A percentile compares a stretch with the other conserved stretches of the same genome.
Conservation (phyloP, 2,797 vertebrate species). For the Pseudomugil gertrudae region DNA sequence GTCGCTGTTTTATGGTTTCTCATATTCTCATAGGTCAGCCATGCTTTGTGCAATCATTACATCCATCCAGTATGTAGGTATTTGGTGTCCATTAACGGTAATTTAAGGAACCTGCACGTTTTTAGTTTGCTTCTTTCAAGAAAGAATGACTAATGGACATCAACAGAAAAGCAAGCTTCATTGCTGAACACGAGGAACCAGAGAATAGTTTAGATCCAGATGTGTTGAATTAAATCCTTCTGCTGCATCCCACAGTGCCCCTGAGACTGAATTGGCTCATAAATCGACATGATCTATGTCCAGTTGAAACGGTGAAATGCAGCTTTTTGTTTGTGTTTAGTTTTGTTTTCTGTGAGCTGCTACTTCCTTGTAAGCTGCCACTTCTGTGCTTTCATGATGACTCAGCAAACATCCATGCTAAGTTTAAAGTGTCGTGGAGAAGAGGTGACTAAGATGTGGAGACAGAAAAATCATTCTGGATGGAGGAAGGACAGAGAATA, state of each 20-base stretch:
- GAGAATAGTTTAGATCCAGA: slow-evolving; percentile 58
- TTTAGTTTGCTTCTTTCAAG: slow-evolving; percentile 3
- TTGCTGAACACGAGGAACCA: slow-evolving; percentile 31
- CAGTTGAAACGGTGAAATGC: slow-evolving; percentile 47
- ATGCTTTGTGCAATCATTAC: slow-evolving; percentile 8
- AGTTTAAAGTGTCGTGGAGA: slow-evolving; percentile 23
- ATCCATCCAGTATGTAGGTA: slow-evolving; percentile 9
- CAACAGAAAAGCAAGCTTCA: slow-evolving; percentile 23
- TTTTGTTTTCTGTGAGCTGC: slow-evolving; percentile 31
- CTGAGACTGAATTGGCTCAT: slow-evolving; percentile 46
- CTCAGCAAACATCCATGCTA: slow-evolving; percentile 61
- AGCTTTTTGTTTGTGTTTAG: too few relatives aligned
- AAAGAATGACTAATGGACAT: slow-evolving; percentile 22
- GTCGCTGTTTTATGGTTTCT: background rate
- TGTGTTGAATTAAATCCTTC: slow-evolving; percentile 74
- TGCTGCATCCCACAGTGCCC: slow-evolving; percentile 63
- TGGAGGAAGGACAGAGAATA: slow-evolving; percentile 30
- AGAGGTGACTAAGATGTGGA: background rate
- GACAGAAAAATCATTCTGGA: slow-evolving; percentile 11
- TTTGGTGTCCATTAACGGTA: slow-evolving; percentile 24
- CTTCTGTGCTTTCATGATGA: slow-evolving; percentile 51
- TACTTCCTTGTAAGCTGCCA: slow-evolving; percentile 33
- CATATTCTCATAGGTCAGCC: background rate
- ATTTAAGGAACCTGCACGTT: slow-evolving; percentile 5
- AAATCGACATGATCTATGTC: slow-evolving; percentile 64